These are phyloP conservation scores for Neomicropteryx cornuta DNA, from an alignment of 1,140 invertebrate genomes.

Conservation along the genomic window DNA sequence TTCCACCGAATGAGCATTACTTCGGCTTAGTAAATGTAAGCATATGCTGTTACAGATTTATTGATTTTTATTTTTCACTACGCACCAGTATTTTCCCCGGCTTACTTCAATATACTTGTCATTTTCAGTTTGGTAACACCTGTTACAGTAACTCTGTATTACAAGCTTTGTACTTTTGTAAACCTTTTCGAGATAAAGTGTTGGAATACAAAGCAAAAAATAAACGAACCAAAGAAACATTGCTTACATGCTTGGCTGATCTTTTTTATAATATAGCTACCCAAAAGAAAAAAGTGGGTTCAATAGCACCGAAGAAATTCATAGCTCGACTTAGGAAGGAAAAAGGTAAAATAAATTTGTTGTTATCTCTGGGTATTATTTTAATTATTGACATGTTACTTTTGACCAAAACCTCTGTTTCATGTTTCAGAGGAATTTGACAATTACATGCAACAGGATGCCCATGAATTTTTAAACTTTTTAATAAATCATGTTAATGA, in stretches of 20 bases:
- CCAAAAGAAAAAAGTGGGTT: conserved; percentile 99
- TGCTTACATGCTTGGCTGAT: conserved; percentile 95
- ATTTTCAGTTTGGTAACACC: conserved; percentile 96
- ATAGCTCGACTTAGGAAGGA: conserved; percentile 96
- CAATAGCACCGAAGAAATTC: conserved; percentile 99
- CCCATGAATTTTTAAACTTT: conserved; percentile 99
- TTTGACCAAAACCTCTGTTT: conserved; percentile 9
- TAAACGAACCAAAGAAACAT: conserved; percentile 94
- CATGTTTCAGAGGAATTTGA: conserved; percentile 89
- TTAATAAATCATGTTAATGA: conserved; percentile 95
- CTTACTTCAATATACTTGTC: not conserved
- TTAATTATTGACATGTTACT: too few species aligned
- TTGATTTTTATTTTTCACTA: conserved; percentile 3
- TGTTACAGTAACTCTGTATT: conserved; percentile 99
- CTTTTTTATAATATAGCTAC: conserved; percentile 98
- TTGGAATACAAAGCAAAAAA: conserved; percentile 97
- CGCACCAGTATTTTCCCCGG: not conserved
- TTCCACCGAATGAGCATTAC: conserved; percentile 96
- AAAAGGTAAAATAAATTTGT: conserved; percentile 66
- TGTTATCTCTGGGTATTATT: too few species aligned
- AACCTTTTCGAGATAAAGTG: conserved; percentile 97
- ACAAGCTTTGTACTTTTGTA: conserved; percentile 98
- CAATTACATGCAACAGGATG: conserved; percentile 99
- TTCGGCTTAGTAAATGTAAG: conserved; percentile 97
- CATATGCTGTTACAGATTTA: conserved; percentile 17